phyloP scores from a whole-genome alignment of 2,113 vertebrate genomes.

The Lucifuga dentata region DNA sequence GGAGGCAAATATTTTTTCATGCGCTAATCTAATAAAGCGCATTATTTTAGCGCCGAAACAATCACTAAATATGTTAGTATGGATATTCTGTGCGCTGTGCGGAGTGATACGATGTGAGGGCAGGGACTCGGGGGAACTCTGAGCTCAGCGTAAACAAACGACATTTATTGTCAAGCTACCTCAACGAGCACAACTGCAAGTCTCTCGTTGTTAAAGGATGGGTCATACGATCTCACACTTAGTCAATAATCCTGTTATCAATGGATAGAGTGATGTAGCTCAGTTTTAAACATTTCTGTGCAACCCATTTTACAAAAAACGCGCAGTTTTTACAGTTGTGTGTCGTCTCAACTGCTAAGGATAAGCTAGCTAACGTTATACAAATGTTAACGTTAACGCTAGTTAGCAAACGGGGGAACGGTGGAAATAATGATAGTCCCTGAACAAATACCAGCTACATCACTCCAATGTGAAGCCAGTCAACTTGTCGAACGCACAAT shows the following conservation, averaged over 20 bases:
- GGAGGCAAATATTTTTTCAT: not conserved
- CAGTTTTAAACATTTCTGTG: slow-evolving; percentile 35
- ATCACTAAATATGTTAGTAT: not conserved
- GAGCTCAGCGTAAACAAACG: slow-evolving; percentile 77
- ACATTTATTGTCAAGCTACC: slow-evolving; percentile 67
- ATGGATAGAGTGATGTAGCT: slow-evolving; percentile 55
- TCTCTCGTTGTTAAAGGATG: slow-evolving; percentile 64
- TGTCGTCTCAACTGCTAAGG: slow-evolving; percentile 58
- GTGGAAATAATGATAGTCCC: slow-evolving; percentile 27
- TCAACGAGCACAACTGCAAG: slow-evolving; percentile 40
- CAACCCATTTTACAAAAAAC: slow-evolving; percentile 32
- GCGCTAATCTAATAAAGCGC: accelerated
- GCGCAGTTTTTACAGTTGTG: slow-evolving; percentile 46
- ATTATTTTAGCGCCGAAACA: not conserved
- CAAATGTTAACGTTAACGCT: slow-evolving; percentile 45
- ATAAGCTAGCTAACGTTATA: slow-evolving; percentile 73
- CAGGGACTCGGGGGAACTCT: slow-evolving; percentile 44
- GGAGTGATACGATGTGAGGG: slow-evolving; percentile 74
- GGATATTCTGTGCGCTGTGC: slow-evolving; percentile 41
- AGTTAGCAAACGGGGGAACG: slow-evolving; percentile 32
- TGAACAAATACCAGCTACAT: slow-evolving; percentile 40
- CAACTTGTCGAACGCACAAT: slow-evolving; percentile 13
- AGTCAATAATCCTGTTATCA: slow-evolving; percentile 42
- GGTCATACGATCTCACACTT: slow-evolving; percentile 69
- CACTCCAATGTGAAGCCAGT: slow-evolving; percentile 26